Percentiles rank a stretch among this genome's conserved stretches.
These are phyloP conservation scores for Ceyx melanurus DNA, from an alignment of 2,113 vertebrate genomes.

Conservation along the genomic window DNA sequence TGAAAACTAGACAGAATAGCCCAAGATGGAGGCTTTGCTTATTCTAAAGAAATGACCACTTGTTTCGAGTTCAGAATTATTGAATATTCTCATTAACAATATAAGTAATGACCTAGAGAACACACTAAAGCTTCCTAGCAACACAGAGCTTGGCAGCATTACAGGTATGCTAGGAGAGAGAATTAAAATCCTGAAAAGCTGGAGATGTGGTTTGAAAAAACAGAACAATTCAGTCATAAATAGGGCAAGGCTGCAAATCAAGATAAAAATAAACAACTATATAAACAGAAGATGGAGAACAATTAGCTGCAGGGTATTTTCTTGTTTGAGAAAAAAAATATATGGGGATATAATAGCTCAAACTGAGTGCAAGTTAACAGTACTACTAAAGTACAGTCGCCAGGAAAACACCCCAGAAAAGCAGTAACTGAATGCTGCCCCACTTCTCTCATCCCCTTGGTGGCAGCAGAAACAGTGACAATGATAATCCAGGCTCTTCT, in stretches of 20 bases:
- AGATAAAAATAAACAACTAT: neutral
- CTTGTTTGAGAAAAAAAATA: neutral
- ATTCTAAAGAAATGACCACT: neutral
- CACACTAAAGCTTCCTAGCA: neutral
- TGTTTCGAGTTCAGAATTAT: neutral
- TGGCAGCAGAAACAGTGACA: slow-evolving; percentile 16
- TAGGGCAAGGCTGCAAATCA: neutral
- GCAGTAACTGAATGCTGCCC: neutral
- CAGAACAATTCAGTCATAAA: neutral
- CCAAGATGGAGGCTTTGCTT: neutral
- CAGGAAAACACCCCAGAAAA: neutral
- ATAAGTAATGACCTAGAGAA: neutral
- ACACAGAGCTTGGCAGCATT: neutral
- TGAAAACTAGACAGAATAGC: neutral
- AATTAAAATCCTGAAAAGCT: neutral
- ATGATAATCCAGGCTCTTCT: neutral
- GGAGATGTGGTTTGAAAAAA: neutral
- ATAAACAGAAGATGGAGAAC: neutral
- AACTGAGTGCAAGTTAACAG: neutral
- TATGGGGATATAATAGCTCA: neutral
- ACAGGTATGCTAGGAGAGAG: neutral
- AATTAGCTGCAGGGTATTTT: neutral
- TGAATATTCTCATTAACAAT: neutral
- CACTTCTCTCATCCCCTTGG: slow-evolving; percentile 13
- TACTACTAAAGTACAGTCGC: neutral